A percentile compares a stretch with the other conserved stretches of the same genome.
phyloP scores from a whole-genome alignment of 2,888 invertebrate genomes.

The Podabrus alpinus region DNA sequence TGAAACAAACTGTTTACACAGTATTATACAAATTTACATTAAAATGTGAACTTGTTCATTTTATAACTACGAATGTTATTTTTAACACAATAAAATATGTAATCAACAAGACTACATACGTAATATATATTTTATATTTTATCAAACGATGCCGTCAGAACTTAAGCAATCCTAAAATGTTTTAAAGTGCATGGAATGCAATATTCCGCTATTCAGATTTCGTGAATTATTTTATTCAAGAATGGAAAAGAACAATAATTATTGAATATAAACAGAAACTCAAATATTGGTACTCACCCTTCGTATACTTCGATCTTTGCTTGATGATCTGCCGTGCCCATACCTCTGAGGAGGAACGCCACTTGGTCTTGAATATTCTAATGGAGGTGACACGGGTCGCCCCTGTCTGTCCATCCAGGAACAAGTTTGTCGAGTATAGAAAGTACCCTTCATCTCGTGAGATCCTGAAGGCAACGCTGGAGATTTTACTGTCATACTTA shows the following conservation, averaged over 20 bases:
- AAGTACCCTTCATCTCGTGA: conserved; percentile 56
- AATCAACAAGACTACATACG: too few relatives aligned
- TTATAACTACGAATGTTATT: background rate
- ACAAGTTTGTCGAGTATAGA: conserved; percentile 76
- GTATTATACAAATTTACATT: background rate
- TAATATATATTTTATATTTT: too few relatives aligned
- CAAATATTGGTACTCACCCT: conserved; percentile 58
- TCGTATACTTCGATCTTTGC: conserved; percentile 68
- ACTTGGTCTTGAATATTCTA: conserved; percentile 61
- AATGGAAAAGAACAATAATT: too few relatives aligned
- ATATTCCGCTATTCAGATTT: too few relatives aligned
- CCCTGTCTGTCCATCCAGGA: conserved; percentile 95
- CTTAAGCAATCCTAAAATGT: background rate
- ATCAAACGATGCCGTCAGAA: background rate
- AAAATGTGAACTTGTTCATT: background rate
- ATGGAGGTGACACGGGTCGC: conserved; percentile 83
- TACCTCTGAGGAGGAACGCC: conserved; percentile 50
- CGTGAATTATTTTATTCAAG: too few relatives aligned
- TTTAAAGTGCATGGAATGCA: background rate
- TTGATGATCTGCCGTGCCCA: conserved; percentile 53
- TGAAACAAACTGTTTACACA: background rate
- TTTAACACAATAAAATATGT: too few relatives aligned
- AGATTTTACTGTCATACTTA: conserved; percentile 87
- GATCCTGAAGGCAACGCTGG: conserved; percentile 68
- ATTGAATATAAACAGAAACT: background rate